Evolutionary conservation across 2,113 vertebrate genomes (phyloP).

Genomic region (Dicerorhinus sumatrensis): DNA sequence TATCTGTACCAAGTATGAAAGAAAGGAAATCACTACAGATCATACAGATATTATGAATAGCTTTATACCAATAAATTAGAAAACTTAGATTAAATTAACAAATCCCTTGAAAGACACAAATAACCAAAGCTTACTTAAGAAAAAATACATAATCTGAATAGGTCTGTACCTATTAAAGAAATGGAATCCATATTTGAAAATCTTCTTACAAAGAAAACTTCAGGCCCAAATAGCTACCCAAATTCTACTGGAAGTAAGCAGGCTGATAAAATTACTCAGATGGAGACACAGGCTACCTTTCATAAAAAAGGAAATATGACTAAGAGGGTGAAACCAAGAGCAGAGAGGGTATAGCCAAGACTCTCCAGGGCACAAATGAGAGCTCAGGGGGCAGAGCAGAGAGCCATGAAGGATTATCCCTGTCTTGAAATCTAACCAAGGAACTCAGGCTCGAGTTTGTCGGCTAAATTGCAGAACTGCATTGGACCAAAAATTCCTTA

Average conservation of each 20-base stretch:
- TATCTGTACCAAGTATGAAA: neutral
- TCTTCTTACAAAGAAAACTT: neutral
- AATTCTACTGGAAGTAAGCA: neutral
- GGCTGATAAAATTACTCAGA: neutral
- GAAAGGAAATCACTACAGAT: neutral
- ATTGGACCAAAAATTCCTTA: neutral
- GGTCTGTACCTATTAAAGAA: neutral
- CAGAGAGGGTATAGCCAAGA: neutral
- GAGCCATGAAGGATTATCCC: neutral
- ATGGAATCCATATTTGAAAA: neutral
- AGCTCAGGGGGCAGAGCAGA: neutral
- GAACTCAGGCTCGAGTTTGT: neutral
- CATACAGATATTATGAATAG: neutral
- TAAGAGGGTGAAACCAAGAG: neutral
- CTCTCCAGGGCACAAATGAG: neutral
- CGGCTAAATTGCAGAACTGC: constrained; percentile 13
- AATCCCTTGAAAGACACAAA: constrained; percentile 22
- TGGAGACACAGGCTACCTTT: neutral
- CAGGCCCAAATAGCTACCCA: neutral
- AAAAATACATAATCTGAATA: neutral
- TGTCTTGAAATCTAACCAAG: neutral
- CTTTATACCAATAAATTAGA: neutral
- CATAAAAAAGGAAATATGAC: neutral
- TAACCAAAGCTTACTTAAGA: neutral
- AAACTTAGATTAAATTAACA: neutral